Evolutionary conservation across 2,113 vertebrate genomes (phyloP).

Genomic region (Gallinago media): DNA sequence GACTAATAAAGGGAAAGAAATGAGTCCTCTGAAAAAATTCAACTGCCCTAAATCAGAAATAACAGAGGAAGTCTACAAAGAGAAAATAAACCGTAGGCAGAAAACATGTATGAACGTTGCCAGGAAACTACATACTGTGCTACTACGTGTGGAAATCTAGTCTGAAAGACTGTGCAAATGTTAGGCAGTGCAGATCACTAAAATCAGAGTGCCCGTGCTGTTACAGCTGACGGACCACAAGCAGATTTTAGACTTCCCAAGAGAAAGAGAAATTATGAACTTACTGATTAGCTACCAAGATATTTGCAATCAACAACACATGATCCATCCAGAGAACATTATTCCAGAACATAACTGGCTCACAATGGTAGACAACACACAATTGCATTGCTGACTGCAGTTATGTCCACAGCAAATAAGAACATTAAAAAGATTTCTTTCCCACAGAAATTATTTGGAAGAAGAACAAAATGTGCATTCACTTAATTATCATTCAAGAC

Average conservation of each 20-base stretch:
- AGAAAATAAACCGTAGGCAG: neutral
- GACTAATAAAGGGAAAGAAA: neutral
- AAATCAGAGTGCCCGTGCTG: neutral
- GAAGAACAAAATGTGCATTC: neutral
- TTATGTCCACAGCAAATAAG: neutral
- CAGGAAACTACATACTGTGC: neutral
- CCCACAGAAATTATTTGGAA: neutral
- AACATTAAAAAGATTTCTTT: neutral
- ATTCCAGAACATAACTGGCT: neutral
- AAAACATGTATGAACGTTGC: neutral
- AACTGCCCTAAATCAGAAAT: neutral
- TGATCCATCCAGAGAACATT: neutral
- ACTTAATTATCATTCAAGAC: neutral
- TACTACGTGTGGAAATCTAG: neutral
- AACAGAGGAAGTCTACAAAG: neutral
- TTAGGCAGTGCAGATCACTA: fast-evolving
- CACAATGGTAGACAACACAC: neutral
- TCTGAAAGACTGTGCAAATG: neutral
- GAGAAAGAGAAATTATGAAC: neutral
- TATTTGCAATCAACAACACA: neutral
- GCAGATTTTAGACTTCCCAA: neutral
- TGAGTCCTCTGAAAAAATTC: neutral
- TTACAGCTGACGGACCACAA: neutral
- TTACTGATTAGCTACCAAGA: neutral
- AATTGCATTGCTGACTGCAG: neutral